phyloP scores from a whole-genome alignment of 2,797 vertebrate species.

The Meriones psammophilus region DNA sequence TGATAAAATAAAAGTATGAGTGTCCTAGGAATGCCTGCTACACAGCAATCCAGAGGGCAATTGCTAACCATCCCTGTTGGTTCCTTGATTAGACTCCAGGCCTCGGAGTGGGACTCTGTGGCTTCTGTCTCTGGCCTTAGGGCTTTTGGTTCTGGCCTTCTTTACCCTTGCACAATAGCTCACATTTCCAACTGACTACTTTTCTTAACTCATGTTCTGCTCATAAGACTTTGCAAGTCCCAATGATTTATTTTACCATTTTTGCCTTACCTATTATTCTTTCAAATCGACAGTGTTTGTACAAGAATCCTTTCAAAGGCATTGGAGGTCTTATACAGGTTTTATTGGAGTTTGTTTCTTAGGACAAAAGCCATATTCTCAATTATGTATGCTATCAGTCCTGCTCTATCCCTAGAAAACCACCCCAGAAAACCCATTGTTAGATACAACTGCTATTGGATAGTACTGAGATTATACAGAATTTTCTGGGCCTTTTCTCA shows the following conservation, averaged over 20 bases:
- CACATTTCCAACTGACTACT: not conserved
- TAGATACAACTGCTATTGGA: not conserved
- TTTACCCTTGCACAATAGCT: not conserved
- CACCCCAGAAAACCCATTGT: too few species aligned
- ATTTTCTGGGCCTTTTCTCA: not conserved
- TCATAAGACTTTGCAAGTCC: not conserved
- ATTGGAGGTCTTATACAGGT: not conserved
- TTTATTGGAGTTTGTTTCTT: not conserved
- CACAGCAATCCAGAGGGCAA: not conserved
- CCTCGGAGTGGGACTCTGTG: not conserved
- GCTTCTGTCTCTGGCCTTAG: not conserved
- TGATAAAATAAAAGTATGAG: not conserved
- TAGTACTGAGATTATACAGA: not conserved
- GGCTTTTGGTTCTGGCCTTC: not conserved
- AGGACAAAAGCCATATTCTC: not conserved
- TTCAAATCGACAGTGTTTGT: not conserved
- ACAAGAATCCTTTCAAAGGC: not conserved
- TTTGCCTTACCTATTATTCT: not conserved
- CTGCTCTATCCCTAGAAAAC: not conserved
- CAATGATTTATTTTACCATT: not conserved
- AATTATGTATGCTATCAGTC: not conserved
- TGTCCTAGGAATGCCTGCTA: not conserved
- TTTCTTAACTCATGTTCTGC: not conserved
- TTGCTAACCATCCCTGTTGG: not conserved
- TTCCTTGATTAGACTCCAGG: not conserved